These are phyloP conservation scores for Chelon auratus DNA, from an alignment of 2,797 vertebrate genomes.

Conservation along the genomic window DNA sequence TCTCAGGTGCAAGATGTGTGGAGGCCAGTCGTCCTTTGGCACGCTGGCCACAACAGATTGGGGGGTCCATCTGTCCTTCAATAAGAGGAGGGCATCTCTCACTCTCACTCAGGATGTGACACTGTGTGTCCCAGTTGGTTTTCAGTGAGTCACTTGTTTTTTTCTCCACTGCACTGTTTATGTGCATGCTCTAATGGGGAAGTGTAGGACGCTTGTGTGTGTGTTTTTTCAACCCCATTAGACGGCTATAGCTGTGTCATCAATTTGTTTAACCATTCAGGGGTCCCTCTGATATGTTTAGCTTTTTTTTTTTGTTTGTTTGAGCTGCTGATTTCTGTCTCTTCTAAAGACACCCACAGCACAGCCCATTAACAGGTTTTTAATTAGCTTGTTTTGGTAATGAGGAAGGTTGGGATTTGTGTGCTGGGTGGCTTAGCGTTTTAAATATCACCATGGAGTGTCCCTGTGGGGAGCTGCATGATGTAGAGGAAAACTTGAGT, in stretches of 20 bases:
- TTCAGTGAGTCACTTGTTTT: constrained; percentile 77
- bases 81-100: constrained; percentile 62
- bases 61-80: constrained; percentile 74
- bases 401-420: constrained; percentile 69
- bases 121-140: constrained; percentile 78
- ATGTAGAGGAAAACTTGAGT: constrained; percentile 40
- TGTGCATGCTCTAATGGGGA: constrained; percentile 27
- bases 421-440: constrained; percentile 49
- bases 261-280: constrained; percentile 45
- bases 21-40: constrained; percentile 67
- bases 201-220: constrained; percentile 41
- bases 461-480: constrained; percentile 41
- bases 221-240: constrained; percentile 43
- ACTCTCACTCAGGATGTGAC: constrained; percentile 75
- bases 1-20: constrained; percentile 60
- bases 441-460: constrained; percentile 47
- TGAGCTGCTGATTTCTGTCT: constrained; percentile 39
- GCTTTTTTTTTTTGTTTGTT: neutral
- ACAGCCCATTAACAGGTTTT: constrained; percentile 79
- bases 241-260: constrained; percentile 49
- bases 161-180: constrained; percentile 44
- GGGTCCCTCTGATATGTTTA: constrained; percentile 44
- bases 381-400: constrained; percentile 84
- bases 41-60: constrained; percentile 66
- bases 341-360: constrained; percentile 62